Base-by-base conservation (phyloP, 2,797 vertebrate genomes). In the Tapera naevia region DNA sequence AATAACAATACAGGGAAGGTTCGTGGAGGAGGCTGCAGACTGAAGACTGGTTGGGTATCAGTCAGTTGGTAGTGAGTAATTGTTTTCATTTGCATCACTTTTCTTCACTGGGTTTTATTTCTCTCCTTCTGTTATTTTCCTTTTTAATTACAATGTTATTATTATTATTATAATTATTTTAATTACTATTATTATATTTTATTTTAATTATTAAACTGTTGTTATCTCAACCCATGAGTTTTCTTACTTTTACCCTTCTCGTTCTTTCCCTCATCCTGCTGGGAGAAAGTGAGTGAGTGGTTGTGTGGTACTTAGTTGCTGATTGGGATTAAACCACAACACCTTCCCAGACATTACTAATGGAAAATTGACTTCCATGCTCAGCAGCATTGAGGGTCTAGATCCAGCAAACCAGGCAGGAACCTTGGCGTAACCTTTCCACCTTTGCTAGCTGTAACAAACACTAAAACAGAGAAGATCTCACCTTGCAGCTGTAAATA, bases 11-110 rank as follows among this genome's bases (percentile, higher is more conserved):
- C 10, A 6, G 27, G 21, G 27, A 18, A 60, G 18, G 7, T 27
- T 32, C 45, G 17, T 1, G 9, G 11, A 27, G 45, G 17, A 27
- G 9, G 11, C 2, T 1, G 6, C n/a, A n/a, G 28, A 46, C 35
- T 1, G 2, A n/a, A n/a, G 19, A n/a, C 15, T 28, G 15, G 18
- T 28, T 69, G 28, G 5, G 15, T 39, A 46, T 32, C 2, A 0
- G 7, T 37, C 3, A 1, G 23, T 19, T 35, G 4, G 48, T 27
- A 13, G 9, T 46, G 13, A 78, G 23, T 23, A 69, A 39, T 5
- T 28, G 39, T 37, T 76, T 45, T 46, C 12, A 37, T n/a, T 39
- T 46, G n/a, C 23, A n/a, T 46, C 5, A n/a, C 33, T 56, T 73
- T n/a, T 64, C 69, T 73, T 37, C 46, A 80, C 16, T 39, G 80